phyloP scores from a whole-genome alignment of 2,888 invertebrate species.

The Lydus trimaculatus region DNA sequence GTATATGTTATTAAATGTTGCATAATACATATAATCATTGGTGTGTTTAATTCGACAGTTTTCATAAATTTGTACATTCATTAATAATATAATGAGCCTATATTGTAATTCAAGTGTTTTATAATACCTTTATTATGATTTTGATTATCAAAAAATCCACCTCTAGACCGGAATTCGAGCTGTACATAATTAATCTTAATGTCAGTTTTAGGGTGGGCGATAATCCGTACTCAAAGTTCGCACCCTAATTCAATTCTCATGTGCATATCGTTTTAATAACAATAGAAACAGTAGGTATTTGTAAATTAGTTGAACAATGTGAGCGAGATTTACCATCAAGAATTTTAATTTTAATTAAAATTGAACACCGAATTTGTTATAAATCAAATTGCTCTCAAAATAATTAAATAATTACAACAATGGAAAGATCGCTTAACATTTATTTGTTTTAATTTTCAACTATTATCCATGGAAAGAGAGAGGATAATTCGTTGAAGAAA shows the following conservation, averaged over 20 bases:
- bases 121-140: too few relatives aligned
- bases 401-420: background rate
- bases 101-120: too few relatives aligned
- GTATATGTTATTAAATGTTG: background rate
- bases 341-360: background rate
- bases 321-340: background rate
- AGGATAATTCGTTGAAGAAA: slow-evolving; percentile 36
- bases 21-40: background rate
- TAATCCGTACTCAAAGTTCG: background rate
- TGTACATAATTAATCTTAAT: background rate
- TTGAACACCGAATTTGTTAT: too few relatives aligned
- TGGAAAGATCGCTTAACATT: background rate
- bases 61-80: background rate
- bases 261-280: background rate
- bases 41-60: background rate
- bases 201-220: background rate
- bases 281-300: background rate
- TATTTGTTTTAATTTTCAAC: background rate
- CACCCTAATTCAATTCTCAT: background rate
- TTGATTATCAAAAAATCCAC: too few relatives aligned
- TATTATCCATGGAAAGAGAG: background rate
- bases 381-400: background rate
- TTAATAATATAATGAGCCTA: too few relatives aligned
- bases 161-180: too few relatives aligned
- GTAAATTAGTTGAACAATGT: background rate